Base-by-base conservation (phyloP, 2,113 vertebrate species). In the Romanogobio albipinnatus region DNA sequence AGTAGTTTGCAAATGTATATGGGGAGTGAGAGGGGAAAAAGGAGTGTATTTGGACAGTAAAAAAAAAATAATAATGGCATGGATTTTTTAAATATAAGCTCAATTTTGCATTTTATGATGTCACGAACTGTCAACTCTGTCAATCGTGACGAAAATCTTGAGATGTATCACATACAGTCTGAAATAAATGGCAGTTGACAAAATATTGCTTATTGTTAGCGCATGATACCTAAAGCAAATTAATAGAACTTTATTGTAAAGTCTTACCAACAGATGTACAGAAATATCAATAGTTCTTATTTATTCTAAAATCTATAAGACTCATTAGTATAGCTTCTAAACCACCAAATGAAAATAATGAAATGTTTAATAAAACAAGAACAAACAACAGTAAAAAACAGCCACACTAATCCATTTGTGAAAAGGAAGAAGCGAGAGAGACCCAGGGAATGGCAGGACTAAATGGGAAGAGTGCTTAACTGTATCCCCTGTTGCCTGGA, bases 401-500 rank as follows among this genome's bases (percentile, higher is more conserved):
- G 14, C 8, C 56, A 10, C 83, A 70, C 51, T 73, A 49, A 61
- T 24, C 76, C 6, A 59, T 43, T 43, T 8, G 29, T 79, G 77
- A 26, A 22, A 47, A 80, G 14, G 74, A 33, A 56, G 14, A 39
- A 73, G 4, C 6, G 22, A 51, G 26, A 82, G 29, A 53, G 33
- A 64, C 39, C 33, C 9, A 83, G 53, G 66, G 61, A 36, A 43
- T 85, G 58, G 78, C 59, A 53, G 79, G 61, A 61, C 75, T 71
- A 61, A 19, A 76, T 17, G 9, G 53, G 59, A 47, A 82, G 86
- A 88, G 87, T 81, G 86, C 47, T 75, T 86, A 84, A 77, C 45
- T 84, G 81, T 89, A 92, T 90, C 76, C 77, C 86, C 84, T 76
- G 53, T 85, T 87, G 90, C 92, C 90, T 74, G 82, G 59, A 93